Conservation (phyloP, 2,113 vertebrate genomes). For the Mellivora capensis region DNA sequence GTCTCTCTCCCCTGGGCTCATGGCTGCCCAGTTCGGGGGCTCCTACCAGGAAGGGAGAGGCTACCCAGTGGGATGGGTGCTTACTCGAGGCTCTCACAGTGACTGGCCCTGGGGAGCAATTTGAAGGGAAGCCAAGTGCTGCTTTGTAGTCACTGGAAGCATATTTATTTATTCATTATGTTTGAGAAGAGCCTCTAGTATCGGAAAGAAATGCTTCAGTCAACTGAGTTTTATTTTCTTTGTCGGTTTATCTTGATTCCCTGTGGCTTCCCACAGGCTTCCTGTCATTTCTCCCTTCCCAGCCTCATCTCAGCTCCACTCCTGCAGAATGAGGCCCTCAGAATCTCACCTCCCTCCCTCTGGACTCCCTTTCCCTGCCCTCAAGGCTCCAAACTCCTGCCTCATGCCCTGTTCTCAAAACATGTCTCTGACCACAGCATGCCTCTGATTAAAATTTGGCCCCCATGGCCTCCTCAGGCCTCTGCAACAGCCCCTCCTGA, state of each 20-base stretch:
- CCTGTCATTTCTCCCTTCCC: not conserved
- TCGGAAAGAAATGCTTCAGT: slow-evolving; percentile 42
- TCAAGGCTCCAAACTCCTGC: not conserved
- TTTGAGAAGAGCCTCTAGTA: slow-evolving; percentile 33
- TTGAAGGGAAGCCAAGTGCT: not conserved
- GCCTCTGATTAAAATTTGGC: not conserved
- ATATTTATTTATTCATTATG: slow-evolving; percentile 53
- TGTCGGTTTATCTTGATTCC: not conserved
- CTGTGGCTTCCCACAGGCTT: not conserved
- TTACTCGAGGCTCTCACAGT: fast-evolving
- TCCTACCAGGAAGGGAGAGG: not conserved
- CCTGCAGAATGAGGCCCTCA: not conserved
- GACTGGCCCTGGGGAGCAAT: not conserved
- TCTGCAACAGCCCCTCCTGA: not conserved
- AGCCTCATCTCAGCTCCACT: not conserved
- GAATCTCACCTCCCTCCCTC: not conserved
- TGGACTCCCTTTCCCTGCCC: not conserved
- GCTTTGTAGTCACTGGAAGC: not conserved
- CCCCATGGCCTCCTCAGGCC: not conserved
- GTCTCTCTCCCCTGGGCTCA: not conserved
- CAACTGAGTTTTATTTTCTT: slow-evolving; percentile 50
- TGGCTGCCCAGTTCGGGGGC: fast-evolving
- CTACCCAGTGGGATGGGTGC: fast-evolving
- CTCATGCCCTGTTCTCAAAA: not conserved
- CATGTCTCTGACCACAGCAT: not conserved